Base-by-base conservation (phyloP, 2,888 invertebrate genomes). In the Andrena flavipes region DNA sequence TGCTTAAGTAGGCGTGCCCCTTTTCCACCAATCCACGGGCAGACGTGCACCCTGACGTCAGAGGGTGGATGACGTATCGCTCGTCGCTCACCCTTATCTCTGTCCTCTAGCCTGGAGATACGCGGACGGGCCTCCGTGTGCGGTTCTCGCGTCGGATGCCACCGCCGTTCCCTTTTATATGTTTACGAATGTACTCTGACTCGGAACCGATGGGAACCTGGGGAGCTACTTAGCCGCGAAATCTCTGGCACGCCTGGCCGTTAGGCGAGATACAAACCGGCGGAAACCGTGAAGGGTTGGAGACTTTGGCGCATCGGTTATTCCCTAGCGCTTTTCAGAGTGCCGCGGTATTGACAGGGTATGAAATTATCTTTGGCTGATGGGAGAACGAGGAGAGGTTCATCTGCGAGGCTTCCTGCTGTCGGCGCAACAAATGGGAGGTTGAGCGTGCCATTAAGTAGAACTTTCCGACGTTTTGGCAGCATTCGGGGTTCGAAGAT, bases 1-100 rank as follows among this genome's bases (percentile, higher is more conserved):
- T 78, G 60, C 30, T 30, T 54, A 72, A 81, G 42, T 42, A 87
- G 93, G 92, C 92, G 93, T 90, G 88, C 78, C 91, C 60, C 69
- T 13, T 51, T 16, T 33, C 70, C 74, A 76, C 91, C 92, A 90
- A 91, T 91, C 87, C 74, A 33, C 1, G 60, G 10, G 8, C 68
- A 30, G 69, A 77, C 76, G 68, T 81, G 62, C 74, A 70, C 70
- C 35, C 77, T 86, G 88, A 88, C 88, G 84, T 88, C 88, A 88
- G 79, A 64, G 67, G 33, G 72, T 63, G 73, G 62, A 69, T 83
- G 76, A 80, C 78, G 77, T 80, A 81, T 73, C 71, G 80, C 30
- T 56, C 51, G 49, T 51, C 70, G 60, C 26, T 71, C 64, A 69
- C 59, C 60, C 72, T 74, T 74, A 51, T 76, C 60, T 60, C 54